A percentile compares a stretch with the other conserved stretches of the same genome.
Evolutionary conservation across 2,797 vertebrate species (phyloP).

Genomic region (Aeoliscus strigatus): DNA sequence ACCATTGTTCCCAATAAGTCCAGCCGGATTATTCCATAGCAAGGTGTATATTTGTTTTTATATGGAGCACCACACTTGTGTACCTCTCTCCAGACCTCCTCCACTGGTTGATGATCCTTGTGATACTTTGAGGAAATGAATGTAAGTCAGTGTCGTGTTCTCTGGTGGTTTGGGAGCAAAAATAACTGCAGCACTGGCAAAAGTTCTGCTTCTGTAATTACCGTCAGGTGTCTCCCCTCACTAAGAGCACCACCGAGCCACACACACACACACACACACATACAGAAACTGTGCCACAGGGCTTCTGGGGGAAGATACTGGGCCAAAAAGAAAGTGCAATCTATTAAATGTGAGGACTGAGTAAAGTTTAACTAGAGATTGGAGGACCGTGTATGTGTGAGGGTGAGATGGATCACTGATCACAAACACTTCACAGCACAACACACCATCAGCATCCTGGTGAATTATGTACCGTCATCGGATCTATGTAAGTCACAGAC

Average conservation of each 20-base stretch:
- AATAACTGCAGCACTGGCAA: slow-evolving; percentile 22
- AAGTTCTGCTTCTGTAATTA: slow-evolving; percentile 54
- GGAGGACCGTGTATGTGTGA: slow-evolving; percentile 21
- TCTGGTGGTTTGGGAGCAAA: slow-evolving; percentile 6
- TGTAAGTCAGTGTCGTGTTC: slow-evolving; percentile 2
- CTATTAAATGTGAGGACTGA: slow-evolving; percentile 28
- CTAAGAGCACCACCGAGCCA: slow-evolving; percentile 36
- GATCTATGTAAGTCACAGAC: no score
- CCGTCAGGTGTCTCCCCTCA: slow-evolving; percentile 45
- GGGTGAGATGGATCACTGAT: slow-evolving; percentile 13
- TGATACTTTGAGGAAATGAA: no score
- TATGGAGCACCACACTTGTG: no score
- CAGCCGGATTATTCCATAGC: no score
- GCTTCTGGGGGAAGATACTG: slow-evolving; percentile 41
- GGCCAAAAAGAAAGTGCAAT: slow-evolving; percentile 28
- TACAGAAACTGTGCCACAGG: slow-evolving; percentile 19
- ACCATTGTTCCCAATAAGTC: no score
- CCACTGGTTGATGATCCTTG: no score
- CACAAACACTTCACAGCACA: slow-evolving; percentile 1
- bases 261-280: slow-evolving; percentile 24
- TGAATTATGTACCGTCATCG: no score
- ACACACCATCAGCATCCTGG: slow-evolving; percentile 9
- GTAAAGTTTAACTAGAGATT: slow-evolving; percentile 19
- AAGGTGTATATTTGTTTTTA: no score
- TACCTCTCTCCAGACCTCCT: no score